Base-by-base conservation (phyloP, 1,140 invertebrate genomes). In the Caenorhabditis tropicalis region DNA sequence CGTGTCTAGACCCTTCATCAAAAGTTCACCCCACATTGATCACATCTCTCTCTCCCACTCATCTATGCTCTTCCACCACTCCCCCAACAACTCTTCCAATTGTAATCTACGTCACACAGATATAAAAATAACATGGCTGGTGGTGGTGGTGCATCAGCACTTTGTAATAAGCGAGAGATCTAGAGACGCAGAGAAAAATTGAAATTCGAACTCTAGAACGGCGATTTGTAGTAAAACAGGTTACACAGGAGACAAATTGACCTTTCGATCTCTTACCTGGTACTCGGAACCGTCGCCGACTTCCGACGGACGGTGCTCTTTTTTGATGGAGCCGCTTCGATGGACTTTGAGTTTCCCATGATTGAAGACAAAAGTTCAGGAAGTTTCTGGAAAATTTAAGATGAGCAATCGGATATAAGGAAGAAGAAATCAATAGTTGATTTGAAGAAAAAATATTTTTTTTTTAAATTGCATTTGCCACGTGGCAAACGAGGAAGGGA, bases 331-430 rank as follows among this genome's bases (percentile, higher is more conserved):
- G 9, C 43, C 33, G 36, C n/a, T 9, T 74, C 65, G 1, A 36
- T 74, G 6, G 65, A 74, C 16, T 74, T 74, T 9, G 65, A n/a
- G 65, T 74, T 74, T 74, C 65, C 65, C 65, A 74, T 74, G 33
- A 33, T 7, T 10, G 15, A 24, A 15, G 9, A 9, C 21, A 10
- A 24, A 56, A 27, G 53, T 27, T 27, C 24, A 43, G 43, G 24
- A 27, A 7, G 5, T 43, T n/a, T 43, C 36, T 74, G 36, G 24
- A 56, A 74, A 24, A 33, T 33, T 65, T 31, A 2, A 27, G 5
- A n/a, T 7, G 16, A 19, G 33, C 24, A 74, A 74, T 74, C 33
- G 36, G 65, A 74, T 46, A 65, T 36, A 19, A 36, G 58, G 29
- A 19, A n/a, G 19, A 43, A 74, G 10, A 43, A 43, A 74, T 43